Evolutionary conservation across 1,140 invertebrate species (phyloP), one percentile per base, ranked within the genome.

Genomic region (Subanguina moxae): DNA sequence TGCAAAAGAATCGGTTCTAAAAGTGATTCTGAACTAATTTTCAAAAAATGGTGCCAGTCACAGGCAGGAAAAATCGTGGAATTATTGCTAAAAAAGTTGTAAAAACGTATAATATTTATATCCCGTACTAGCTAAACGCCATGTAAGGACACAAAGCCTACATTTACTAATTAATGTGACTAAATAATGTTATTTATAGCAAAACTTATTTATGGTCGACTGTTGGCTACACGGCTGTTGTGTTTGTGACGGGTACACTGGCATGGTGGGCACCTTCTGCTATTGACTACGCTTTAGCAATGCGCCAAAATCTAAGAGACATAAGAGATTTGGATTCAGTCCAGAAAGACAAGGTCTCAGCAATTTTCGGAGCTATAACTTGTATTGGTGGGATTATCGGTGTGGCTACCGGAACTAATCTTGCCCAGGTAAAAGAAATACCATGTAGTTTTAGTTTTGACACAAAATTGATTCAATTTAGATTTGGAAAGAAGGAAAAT

Each of bases 321-420:
- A 62, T 25, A 23, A 68, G 67, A 1, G 46, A 42, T 0, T n/a
- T 43, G 21, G 42, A 65, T 42, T 17, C 13, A 1, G 32, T 3
- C 8, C n/a, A 1, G 23, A 71, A 67, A 62, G 43, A 52, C 21
- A 57, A 23, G 23, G 30, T 19, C 21, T 67, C 27, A 1, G 65
- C 21, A 77, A 90, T 89, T 82, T 97, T 98, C 87, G 95, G 95
- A 68, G 84, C 91, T 27, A 90, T 97, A 72, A 90, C 93, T 30
- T 95, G 95, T 89, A 74, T 89, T 57, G 90, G 92, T 64, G 95
- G 95, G 56, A 83, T 97, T 70, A 84, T 93, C 68, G 95, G 95
- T 62, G 94, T 98, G 48, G 90, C 91, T n/a, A 75, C 90, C 57
- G 95, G 94, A 38, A 90, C 91, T 23, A 68, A 82, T 63, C 80